Base-by-base conservation (phyloP, 2,113 vertebrate species). In the Monopterus albus region DNA sequence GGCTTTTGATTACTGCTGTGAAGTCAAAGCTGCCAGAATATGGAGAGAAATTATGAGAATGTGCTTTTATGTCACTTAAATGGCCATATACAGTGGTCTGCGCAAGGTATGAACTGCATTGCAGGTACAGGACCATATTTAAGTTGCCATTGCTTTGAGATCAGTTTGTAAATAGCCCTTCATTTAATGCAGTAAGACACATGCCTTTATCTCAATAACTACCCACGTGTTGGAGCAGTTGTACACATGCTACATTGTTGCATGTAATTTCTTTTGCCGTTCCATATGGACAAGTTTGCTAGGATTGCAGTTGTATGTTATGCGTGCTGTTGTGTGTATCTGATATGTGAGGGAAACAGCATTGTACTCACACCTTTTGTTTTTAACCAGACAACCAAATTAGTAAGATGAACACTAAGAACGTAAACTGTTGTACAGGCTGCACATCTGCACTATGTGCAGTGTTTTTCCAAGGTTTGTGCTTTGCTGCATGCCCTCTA, bases 91-190 rank as follows among this genome's bases (percentile, higher is more conserved):
- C 61, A 62, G 5, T 31, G 6, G n/a, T n/a, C n/a, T n/a, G n/a
- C n/a, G n/a, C n/a, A n/a, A n/a, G n/a, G n/a, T n/a, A n/a, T n/a
- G n/a, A n/a, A n/a, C n/a, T n/a, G n/a, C n/a, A n/a, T n/a, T n/a
- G n/a, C n/a, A n/a, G n/a, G n/a, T n/a, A n/a, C n/a, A n/a, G n/a
- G 38, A 18, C 10, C 25, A 23, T 55, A 36, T 72, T 49, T 55
- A 42, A 60, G 49, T 21, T 36, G 43, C 5, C 40, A 42, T 45
- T 43, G 52, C n/a, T n/a, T n/a, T n/a, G n/a, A n/a, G n/a, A n/a
- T n/a, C n/a, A n/a, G 28, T 2, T 21, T 72, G 43, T 66, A 65
- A 82, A 70, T 58, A 78, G 31, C 17, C 14, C 35, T 57, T 67
- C 43, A 58, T 14, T 39, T 35, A 26, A 59, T 29, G 15, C 8